Conservation (phyloP, 2,113 vertebrate species). For the Talpa occidentalis region DNA sequence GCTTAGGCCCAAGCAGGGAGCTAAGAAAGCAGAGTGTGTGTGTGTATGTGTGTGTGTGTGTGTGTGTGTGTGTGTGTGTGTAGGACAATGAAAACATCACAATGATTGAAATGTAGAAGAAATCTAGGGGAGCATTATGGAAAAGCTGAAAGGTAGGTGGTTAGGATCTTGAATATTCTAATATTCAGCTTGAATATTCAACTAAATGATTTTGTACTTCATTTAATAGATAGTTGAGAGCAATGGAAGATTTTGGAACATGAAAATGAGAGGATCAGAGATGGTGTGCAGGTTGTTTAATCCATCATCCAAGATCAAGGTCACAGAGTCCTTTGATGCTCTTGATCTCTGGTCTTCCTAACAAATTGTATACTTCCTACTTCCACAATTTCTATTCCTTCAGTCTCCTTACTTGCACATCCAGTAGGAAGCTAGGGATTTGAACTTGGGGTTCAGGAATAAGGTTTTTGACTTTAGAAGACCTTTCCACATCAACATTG, state of each 20-base stretch:
- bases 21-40: not conserved
- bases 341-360: not conserved
- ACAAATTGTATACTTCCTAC: not conserved
- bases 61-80: not conserved
- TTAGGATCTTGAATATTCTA: not conserved
- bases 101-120: not conserved
- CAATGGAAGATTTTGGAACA: not conserved
- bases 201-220: not conserved
- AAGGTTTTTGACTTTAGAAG: constrained; percentile 22
- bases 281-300: not conserved
- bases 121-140: not conserved
- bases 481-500: not conserved
- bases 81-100: not conserved
- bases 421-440: not conserved
- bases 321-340: not conserved
- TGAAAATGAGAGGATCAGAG: not conserved
- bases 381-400: not conserved
- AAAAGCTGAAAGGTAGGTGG: not conserved
- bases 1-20: not conserved
- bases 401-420: not conserved
- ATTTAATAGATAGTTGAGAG: not conserved
- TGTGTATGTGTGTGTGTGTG: not conserved
- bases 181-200: not conserved
- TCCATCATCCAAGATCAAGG: not conserved
- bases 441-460: not conserved